Evolutionary conservation across 2,888 invertebrate species (phyloP).

Genomic region (Leptinotarsa rubiginosa): DNA sequence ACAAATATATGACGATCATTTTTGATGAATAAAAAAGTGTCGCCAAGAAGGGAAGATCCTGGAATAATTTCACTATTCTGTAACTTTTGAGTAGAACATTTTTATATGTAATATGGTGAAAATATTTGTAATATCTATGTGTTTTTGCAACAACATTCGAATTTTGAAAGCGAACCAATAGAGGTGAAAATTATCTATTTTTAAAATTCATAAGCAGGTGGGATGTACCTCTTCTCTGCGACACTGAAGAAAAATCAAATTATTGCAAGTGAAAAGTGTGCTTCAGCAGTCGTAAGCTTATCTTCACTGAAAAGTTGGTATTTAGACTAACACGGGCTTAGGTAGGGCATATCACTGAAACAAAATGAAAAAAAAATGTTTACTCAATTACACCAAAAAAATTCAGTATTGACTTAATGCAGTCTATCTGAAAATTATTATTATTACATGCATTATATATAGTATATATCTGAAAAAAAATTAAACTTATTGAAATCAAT

Average conservation of each 20-base stretch:
- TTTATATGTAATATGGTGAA: too few relatives aligned
- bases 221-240: constrained; percentile 22
- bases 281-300: constrained; percentile 50
- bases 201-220: constrained; percentile 15
- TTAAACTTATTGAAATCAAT: too few relatives aligned
- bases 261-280: constrained; percentile 39
- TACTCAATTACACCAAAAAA: neutral
- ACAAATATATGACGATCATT: constrained; percentile 47
- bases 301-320: constrained; percentile 43
- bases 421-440: too few relatives aligned
- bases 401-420: too few relatives aligned
- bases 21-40: constrained; percentile 41
- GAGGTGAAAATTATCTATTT: neutral
- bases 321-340: constrained; percentile 63
- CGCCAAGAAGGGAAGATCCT: constrained; percentile 35
- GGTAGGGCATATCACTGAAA: constrained; percentile 82
- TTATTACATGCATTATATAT: too few relatives aligned
- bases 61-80: neutral
- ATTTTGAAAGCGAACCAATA: neutral
- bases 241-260: constrained; percentile 30
- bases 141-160: neutral
- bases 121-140: neutral
- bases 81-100: too few relatives aligned
- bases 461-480: too few relatives aligned
- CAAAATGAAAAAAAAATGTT: constrained; percentile 43